phyloP scores from a whole-genome alignment of 1,140 invertebrate species.

The Psilanteris sp. region DNA sequence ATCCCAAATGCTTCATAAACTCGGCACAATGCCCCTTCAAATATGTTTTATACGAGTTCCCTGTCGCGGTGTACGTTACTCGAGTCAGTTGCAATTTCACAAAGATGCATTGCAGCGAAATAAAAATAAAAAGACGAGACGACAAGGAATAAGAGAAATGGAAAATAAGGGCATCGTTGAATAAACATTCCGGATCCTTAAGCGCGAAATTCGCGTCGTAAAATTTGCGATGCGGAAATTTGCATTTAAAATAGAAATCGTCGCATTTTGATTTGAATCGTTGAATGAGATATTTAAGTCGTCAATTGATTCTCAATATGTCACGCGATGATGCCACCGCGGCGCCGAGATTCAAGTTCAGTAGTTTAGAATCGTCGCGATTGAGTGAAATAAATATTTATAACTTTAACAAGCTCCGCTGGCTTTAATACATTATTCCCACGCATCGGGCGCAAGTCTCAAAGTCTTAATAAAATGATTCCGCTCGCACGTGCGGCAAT shows the following conservation, averaged over 20 bases:
- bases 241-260: slow-evolving; percentile 41
- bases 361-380: no score
- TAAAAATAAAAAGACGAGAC: not conserved
- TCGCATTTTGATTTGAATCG: slow-evolving; percentile 30
- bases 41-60: slow-evolving; percentile 13
- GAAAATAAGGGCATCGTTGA: slow-evolving; percentile 30
- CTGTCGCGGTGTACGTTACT: slow-evolving; percentile 10
- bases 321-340: not conserved
- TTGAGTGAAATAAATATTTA: no score
- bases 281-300: slow-evolving; percentile 30
- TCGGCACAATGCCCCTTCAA: slow-evolving; percentile 16
- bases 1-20: slow-evolving; percentile 39
- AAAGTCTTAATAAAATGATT: no score
- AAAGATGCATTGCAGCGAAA: slow-evolving; percentile 11
- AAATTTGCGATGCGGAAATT: slow-evolving; percentile 42
- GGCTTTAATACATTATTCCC: no score
- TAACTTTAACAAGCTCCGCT: no score
- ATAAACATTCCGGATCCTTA: slow-evolving; percentile 39
- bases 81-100: slow-evolving; percentile 13
- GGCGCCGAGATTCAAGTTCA: no score
- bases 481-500: no score
- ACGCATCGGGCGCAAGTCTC: no score
- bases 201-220: slow-evolving; percentile 25
- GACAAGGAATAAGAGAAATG: not conserved
- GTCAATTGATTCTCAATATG: slow-evolving; percentile 13